Percentiles rank a stretch among this genome's conserved stretches.
Conservation (phyloP, 2,888 invertebrate species). For the Lapara coniferarum region DNA sequence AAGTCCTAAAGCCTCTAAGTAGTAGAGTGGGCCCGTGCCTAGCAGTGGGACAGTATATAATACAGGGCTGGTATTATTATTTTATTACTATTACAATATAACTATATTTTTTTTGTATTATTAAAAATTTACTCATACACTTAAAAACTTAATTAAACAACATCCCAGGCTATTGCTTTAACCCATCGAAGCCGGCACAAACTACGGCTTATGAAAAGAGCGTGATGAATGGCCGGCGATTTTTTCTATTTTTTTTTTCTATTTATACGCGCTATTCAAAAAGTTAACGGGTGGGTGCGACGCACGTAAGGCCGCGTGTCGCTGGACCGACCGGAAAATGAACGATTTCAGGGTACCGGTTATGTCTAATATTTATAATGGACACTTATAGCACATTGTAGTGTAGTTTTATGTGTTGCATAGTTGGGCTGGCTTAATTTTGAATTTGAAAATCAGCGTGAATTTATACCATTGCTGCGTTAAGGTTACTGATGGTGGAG, state of each 20-base stretch:
- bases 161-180: background rate
- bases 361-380: too few species aligned
- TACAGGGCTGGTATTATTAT: too few species aligned
- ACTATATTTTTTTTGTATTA: too few species aligned
- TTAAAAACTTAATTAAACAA: background rate
- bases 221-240: slow-evolving; percentile 45
- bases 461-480: too few species aligned
- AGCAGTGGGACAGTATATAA: too few species aligned
- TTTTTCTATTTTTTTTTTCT: slow-evolving; percentile 38
- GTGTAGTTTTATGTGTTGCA: background rate
- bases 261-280: slow-evolving; percentile 18
- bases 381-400: background rate
- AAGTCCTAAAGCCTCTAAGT: too few species aligned
- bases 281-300: slow-evolving; percentile 15
- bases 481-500: too few species aligned
- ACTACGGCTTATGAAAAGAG: slow-evolving; percentile 54
- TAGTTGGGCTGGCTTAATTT: too few species aligned
- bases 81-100: too few species aligned
- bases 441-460: background rate
- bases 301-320: background rate
- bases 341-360: background rate
- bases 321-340: background rate
- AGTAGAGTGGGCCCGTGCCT: too few species aligned
- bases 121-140: background rate
- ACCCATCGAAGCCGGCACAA: slow-evolving; percentile 23